These are phyloP conservation scores for Leistus spinibarbis DNA, from an alignment of 2,888 invertebrate species.

Conservation along the genomic window DNA sequence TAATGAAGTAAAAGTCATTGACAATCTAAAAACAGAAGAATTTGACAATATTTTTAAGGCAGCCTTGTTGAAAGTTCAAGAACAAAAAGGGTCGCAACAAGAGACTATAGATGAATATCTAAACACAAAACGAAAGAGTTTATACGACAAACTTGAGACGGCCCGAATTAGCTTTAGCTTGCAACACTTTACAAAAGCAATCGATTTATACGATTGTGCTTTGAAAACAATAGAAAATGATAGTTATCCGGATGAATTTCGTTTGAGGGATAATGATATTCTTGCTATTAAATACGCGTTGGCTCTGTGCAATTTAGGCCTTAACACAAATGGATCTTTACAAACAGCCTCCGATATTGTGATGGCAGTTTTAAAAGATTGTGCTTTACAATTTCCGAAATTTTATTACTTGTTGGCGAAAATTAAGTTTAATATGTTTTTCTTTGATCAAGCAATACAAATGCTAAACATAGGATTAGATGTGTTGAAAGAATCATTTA, in stretches of 20 bases:
- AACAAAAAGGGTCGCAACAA: conserved; percentile 2
- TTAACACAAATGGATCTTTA: background rate
- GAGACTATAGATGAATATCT: conserved; percentile 16
- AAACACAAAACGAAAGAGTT: conserved; percentile 9
- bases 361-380: background rate
- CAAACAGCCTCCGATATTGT: conserved; percentile 10
- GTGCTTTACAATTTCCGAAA: conserved; percentile 4
- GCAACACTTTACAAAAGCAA: background rate
- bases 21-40: background rate
- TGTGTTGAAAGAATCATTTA: background rate
- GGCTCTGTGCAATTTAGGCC: conserved; percentile 10
- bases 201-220: conserved; percentile 8
- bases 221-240: conserved; percentile 12
- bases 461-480: background rate
- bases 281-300: conserved; percentile 22
- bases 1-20: conserved; percentile 7
- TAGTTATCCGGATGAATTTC: conserved; percentile 26
- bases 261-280: conserved; percentile 13
- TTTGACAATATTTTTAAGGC: conserved; percentile 11
- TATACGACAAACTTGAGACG: conserved; percentile 14
- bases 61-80: conserved; percentile 1
- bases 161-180: conserved; percentile 1
- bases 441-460: conserved; percentile 1
- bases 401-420: conserved; percentile 14
- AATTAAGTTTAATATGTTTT: background rate